A percentile compares a stretch with the other conserved stretches of the same genome.
Evolutionary conservation across 64 coral and sea anemone genomes (phyloP).

Genomic region (Porites lutea): DNA sequence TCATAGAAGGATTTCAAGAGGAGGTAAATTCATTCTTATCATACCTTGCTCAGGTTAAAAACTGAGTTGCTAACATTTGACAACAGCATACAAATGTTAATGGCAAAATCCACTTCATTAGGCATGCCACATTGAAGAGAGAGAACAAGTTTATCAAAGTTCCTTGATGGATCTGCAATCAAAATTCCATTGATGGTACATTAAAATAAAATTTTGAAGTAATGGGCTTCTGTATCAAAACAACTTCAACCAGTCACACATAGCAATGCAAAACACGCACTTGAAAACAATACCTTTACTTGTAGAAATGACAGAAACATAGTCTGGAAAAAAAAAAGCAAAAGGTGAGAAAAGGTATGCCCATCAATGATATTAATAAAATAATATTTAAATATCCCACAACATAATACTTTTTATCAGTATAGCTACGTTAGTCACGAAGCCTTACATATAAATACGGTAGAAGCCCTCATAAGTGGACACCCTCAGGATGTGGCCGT

Average conservation of each 20-base stretch:
- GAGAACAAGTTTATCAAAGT: constrained; percentile 96
- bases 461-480: too few species aligned
- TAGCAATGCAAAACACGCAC: not conserved
- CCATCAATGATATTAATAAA: not conserved
- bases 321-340: constrained; percentile 54
- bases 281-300: constrained; percentile 47
- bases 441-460: too few species aligned
- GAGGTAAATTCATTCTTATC: not conserved
- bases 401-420: not conserved
- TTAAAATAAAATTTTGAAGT: too few species aligned
- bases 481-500: too few species aligned
- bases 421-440: too few species aligned
- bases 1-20: not conserved
- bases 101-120: constrained; percentile 99
- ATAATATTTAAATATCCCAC: too few species aligned
- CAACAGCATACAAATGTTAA: constrained; percentile 98
- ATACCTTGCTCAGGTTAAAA: constrained; percentile 97
- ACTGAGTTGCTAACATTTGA: constrained; percentile 99
- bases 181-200: too few species aligned
- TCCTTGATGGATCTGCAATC: constrained; percentile 82
- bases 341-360: not conserved
- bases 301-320: constrained; percentile 63
- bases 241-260: not conserved
- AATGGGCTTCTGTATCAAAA: too few species aligned
- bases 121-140: constrained; percentile 97